phyloP scores from a whole-genome alignment of 2,888 invertebrate species.

The Noctua pronuba region DNA sequence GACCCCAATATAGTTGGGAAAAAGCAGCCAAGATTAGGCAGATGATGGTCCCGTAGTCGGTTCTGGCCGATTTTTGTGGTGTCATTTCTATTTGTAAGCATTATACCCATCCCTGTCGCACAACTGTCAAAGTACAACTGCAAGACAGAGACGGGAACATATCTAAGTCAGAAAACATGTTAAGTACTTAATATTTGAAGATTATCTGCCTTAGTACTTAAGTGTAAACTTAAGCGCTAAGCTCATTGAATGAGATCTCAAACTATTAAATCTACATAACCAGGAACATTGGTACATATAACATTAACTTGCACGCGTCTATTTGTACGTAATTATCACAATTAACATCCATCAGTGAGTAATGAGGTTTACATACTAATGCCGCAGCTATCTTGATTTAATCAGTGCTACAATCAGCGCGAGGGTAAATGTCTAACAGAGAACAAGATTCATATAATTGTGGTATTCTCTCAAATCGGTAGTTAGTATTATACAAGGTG shows the following conservation, averaged over 20 bases:
- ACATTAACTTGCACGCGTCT: not conserved
- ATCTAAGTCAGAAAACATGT: not conserved
- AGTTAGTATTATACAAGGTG: not conserved
- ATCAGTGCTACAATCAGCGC: not conserved
- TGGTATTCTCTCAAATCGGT: not conserved
- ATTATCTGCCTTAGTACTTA: not conserved
- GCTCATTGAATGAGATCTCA: not conserved
- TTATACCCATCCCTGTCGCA: not conserved
- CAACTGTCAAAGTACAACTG: not conserved
- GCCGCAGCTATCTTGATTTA: not conserved
- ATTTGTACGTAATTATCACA: constrained; percentile 25
- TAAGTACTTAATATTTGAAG: no score
- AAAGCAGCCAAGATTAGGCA: no score
- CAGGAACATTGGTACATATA: not conserved
- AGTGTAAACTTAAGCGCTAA: not conserved
- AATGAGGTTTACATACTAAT: constrained; percentile 48
- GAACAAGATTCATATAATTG: not conserved
- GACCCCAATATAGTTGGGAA: no score
- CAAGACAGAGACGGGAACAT: not conserved
- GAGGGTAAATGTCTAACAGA: not conserved
- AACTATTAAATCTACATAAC: not conserved
- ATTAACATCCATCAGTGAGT: constrained; percentile 20
- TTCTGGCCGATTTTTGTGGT: not conserved
- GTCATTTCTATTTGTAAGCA: no score
- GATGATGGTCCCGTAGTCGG: not conserved